Conservation (phyloP, 2,797 vertebrate genomes). For the Molossus molossus region DNA sequence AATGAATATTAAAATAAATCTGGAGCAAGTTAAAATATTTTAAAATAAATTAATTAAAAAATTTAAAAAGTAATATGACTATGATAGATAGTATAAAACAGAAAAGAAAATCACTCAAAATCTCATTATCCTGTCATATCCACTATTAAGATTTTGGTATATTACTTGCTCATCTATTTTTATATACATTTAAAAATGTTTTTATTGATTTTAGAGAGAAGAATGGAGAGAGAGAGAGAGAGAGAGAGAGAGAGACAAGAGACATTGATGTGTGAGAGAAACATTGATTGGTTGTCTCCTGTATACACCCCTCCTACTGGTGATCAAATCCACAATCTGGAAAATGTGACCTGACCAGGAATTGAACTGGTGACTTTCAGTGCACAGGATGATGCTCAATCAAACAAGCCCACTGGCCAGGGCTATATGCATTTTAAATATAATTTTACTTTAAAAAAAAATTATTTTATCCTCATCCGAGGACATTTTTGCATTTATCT, state of each 20-base stretch:
- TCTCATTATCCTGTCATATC: neutral
- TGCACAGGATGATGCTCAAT: too few relatives aligned
- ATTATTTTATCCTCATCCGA: too few relatives aligned
- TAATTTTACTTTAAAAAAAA: constrained; percentile 45
- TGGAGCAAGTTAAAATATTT: constrained; percentile 8
- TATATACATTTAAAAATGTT: neutral
- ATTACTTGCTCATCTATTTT: neutral
- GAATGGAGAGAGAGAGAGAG: neutral
- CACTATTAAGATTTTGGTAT: neutral
- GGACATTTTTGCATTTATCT: too few relatives aligned
- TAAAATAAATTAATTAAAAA: constrained; percentile 49
- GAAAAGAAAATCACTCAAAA: neutral
- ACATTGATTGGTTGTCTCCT: neutral
- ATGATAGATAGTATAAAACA: neutral
- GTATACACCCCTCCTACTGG: neutral
- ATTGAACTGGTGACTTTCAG: too few relatives aligned
- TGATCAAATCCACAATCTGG: neutral
- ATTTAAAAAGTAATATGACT: neutral
- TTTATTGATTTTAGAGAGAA: neutral
- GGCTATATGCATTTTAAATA: neutral
- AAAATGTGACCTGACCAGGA: neutral
- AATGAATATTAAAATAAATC: constrained; percentile 8
- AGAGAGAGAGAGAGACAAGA: neutral
- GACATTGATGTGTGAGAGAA: neutral
- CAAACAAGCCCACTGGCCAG: too few relatives aligned